Conservation (phyloP, 2,888 invertebrate genomes). For the Acanthacorydalis orientalis region DNA sequence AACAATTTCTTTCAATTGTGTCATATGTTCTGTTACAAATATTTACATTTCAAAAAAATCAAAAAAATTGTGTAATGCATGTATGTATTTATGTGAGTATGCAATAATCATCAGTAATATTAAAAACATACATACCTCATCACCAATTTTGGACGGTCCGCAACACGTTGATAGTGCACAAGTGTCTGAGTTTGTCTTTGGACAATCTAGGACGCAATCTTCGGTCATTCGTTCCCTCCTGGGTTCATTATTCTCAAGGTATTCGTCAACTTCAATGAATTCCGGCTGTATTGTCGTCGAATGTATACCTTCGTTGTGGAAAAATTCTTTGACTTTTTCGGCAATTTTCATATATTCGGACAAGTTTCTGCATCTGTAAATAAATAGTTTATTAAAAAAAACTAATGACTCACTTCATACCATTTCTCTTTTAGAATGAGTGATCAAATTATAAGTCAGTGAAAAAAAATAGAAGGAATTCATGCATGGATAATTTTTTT, state of each 20-base stretch:
- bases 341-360: slow-evolving; percentile 96
- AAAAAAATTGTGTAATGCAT: too few species aligned
- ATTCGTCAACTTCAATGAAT: slow-evolving; percentile 64
- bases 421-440: not conserved
- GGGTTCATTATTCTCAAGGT: slow-evolving; percentile 24
- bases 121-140: too few species aligned
- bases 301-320: slow-evolving; percentile 96
- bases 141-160: slow-evolving; percentile 52
- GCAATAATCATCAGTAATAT: too few species aligned
- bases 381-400: slow-evolving; percentile 24
- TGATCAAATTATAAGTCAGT: too few species aligned
- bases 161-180: slow-evolving; percentile 83
- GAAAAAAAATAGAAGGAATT: too few species aligned
- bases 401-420: not conserved
- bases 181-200: slow-evolving; percentile 36
- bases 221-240: slow-evolving; percentile 31
- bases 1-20: too few species aligned
- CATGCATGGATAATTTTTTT: too few species aligned
- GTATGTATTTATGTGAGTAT: too few species aligned
- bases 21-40: too few species aligned
- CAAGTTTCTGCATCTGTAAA: slow-evolving; percentile 57
- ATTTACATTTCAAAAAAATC: too few species aligned
- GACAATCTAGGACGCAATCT: slow-evolving; percentile 74
- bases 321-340: slow-evolving; percentile 89
- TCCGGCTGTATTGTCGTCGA: slow-evolving; percentile 98